Percentiles rank a stretch among this genome's conserved stretches.
Evolutionary conservation across 2,113 vertebrate genomes (phyloP).

Genomic region (Dicerorhinus sumatrensis): DNA sequence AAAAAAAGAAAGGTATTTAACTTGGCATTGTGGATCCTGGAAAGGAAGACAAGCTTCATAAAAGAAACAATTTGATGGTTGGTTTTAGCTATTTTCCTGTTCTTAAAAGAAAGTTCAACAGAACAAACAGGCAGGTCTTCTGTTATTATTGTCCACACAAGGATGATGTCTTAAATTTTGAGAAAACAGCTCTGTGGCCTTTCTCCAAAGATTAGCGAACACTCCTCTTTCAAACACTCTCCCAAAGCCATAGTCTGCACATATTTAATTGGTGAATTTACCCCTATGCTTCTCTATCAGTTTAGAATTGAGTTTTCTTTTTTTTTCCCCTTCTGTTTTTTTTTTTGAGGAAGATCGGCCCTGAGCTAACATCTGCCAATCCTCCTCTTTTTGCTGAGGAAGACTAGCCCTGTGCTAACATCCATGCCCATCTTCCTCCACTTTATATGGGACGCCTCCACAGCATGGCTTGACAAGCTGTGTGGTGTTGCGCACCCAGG

Average conservation of each 20-base stretch:
- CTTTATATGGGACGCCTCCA: too few relatives aligned
- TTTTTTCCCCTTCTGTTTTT: too few relatives aligned
- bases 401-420: too few relatives aligned
- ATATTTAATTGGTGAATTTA: background rate
- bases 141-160: background rate
- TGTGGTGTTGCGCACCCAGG: too few relatives aligned
- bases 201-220: constrained; percentile 42
- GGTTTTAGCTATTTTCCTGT: constrained; percentile 47
- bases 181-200: constrained; percentile 18
- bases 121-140: constrained; percentile 43
- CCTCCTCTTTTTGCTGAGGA: too few relatives aligned
- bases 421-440: too few relatives aligned
- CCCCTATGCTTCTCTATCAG: background rate
- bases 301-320: constrained; percentile 17
- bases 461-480: too few relatives aligned
- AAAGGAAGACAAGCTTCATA: constrained; percentile 1
- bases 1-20: constrained; percentile 72
- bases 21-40: constrained; percentile 45
- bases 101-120: constrained; percentile 54
- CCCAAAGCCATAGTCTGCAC: background rate
- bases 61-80: constrained; percentile 55
- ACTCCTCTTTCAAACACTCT: background rate
- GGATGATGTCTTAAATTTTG: constrained; percentile 22
- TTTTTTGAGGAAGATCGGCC: too few relatives aligned
- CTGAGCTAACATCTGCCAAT: too few relatives aligned